Conservation (phyloP, 2,797 vertebrate species). For the Spheniscus humboldti region DNA sequence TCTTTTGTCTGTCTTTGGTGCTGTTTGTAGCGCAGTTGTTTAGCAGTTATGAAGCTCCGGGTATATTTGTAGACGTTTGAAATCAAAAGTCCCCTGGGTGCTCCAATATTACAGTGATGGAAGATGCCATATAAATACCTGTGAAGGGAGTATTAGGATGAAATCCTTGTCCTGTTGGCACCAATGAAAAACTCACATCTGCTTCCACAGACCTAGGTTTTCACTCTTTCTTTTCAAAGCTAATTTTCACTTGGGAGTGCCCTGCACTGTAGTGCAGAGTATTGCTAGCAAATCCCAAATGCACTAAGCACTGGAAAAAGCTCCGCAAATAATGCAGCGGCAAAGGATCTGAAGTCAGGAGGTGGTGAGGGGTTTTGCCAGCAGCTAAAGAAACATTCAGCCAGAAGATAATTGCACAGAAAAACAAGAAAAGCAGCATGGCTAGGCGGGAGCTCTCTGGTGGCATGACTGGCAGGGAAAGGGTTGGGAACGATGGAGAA, state of each 20-base stretch:
- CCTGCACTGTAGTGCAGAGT: neutral
- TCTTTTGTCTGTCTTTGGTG: neutral
- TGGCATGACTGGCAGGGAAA: neutral
- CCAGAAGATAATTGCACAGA: neutral
- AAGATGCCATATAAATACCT: neutral
- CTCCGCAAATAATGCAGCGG: neutral
- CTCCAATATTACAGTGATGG: neutral
- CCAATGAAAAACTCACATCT: neutral
- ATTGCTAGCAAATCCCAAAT: neutral
- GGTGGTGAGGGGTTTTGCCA: neutral
- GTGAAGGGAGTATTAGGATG: neutral
- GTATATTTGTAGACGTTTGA: neutral
- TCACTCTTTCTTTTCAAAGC: neutral
- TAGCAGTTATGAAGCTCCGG: neutral
- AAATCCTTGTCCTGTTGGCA: neutral
- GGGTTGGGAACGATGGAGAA: neutral
- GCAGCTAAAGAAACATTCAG: neutral
- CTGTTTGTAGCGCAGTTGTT: neutral
- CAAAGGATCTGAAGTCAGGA: neutral
- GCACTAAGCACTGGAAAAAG: neutral
- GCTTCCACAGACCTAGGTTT: neutral
- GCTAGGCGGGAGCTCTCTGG: neutral
- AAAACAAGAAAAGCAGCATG: neutral
- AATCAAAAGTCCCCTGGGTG: neutral
- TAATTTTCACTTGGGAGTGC: neutral